These are phyloP conservation scores for Protobothrops flavoviridis DNA, from an alignment of 2,113 vertebrate species.

Conservation along the genomic window DNA sequence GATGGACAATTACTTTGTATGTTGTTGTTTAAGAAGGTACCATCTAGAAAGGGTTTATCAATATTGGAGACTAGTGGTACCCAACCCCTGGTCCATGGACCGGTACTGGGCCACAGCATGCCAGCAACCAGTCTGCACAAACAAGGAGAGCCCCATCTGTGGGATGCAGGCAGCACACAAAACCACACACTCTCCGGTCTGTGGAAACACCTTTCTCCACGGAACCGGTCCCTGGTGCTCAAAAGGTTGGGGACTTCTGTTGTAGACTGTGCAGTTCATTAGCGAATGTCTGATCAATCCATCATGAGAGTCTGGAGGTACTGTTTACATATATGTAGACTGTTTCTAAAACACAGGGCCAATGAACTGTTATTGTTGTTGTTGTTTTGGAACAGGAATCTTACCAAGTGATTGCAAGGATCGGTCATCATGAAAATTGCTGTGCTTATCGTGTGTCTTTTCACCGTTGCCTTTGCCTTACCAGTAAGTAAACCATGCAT, in stretches of 20 bases:
- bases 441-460: constrained; percentile 68
- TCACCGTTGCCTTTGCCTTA: constrained; percentile 60
- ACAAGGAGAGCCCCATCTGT: too few species aligned
- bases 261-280: not conserved
- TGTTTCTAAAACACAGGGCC: not conserved
- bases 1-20: not conserved
- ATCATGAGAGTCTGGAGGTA: not conserved
- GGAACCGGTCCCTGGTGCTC: too few species aligned
- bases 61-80: not conserved
- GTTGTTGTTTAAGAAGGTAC: not conserved
- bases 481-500: constrained; percentile 70
- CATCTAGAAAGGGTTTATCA: not conserved
- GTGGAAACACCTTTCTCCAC: too few species aligned
- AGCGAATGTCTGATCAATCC: not conserved
- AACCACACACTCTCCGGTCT: too few species aligned
- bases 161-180: too few species aligned
- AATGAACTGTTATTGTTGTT: not conserved
- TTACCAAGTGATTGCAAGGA: constrained; percentile 44
- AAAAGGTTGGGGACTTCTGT: too few species aligned
- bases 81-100: too few species aligned
- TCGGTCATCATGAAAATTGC: constrained; percentile 64
- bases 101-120: too few species aligned
- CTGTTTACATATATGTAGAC: not conserved
- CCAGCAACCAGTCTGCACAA: too few species aligned
- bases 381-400: not conserved